A percentile compares a stretch with the other conserved stretches of the same genome.
These are phyloP conservation scores for Phenganax stokvisi DNA, from an alignment of 92 coral and sea anemone species.

Conservation along the genomic window DNA sequence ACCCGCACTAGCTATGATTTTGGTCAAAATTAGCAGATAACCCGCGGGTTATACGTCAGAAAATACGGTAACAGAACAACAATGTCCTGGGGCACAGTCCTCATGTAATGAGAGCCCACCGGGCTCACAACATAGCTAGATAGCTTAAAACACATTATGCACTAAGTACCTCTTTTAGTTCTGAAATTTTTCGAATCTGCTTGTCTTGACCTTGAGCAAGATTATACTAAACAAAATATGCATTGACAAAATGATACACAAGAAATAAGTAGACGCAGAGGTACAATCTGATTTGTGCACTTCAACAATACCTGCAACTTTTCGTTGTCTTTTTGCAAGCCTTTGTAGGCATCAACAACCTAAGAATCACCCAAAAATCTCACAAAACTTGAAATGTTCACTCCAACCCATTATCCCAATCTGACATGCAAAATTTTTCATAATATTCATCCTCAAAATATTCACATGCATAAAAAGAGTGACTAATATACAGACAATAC, in stretches of 20 bases:
- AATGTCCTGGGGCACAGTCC: too few species aligned
- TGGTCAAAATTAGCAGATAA: too few species aligned
- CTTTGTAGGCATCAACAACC: conserved; percentile 98
- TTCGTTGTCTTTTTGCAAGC: conserved; percentile 89
- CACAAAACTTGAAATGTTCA: background rate
- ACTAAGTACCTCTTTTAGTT: conserved; percentile 82
- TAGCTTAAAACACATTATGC: too few species aligned
- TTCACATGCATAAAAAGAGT: background rate
- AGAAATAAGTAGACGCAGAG: background rate
- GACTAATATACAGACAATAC: background rate
- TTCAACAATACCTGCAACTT: conserved; percentile 64
- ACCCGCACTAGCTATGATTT: too few species aligned
- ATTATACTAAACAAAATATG: conserved; percentile 45
- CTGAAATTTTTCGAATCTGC: conserved; percentile 84
- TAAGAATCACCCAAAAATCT: conserved; percentile 9
- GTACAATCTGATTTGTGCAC: background rate
- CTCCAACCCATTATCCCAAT: background rate
- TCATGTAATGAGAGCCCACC: background rate
- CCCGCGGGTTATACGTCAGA: background rate
- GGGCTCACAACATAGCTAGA: background rate
- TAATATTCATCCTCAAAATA: too few species aligned
- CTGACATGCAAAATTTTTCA: background rate
- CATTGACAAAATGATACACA: background rate
- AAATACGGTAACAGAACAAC: background rate
- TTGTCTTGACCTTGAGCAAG: conserved; percentile 90